Percentiles rank a stretch among this genome's conserved stretches.
Evolutionary conservation across 2,113 vertebrate species (phyloP).

Genomic region (Empidonax alnorum): DNA sequence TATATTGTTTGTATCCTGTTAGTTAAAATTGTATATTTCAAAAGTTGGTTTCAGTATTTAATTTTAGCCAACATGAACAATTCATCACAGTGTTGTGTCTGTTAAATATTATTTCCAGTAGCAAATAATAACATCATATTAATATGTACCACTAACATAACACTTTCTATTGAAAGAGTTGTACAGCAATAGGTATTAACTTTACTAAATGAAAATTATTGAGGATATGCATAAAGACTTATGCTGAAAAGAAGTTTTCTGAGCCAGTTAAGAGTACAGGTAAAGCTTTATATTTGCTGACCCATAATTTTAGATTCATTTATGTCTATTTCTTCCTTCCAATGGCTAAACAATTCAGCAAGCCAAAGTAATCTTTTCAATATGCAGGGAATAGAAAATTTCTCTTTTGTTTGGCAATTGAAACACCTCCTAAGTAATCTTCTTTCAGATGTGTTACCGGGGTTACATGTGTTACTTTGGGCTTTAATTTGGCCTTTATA

Average conservation of each 20-base stretch:
- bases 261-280: background rate
- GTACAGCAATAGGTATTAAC: background rate
- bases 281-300: slow-evolving; percentile 1
- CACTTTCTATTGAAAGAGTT: background rate
- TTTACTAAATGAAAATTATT: background rate
- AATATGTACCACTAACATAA: background rate
- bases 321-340: background rate
- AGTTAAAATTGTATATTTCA: background rate
- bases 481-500: background rate
- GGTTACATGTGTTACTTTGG: background rate
- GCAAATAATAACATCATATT: background rate
- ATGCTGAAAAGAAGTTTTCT: background rate
- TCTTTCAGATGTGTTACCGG: background rate
- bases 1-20: background rate
- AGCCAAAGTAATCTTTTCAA: background rate
- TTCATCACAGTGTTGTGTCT: background rate
- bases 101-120: background rate
- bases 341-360: background rate
- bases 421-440: background rate
- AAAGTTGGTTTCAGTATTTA: slow-evolving; percentile 5
- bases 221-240: background rate
- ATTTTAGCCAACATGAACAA: background rate
- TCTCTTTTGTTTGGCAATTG: background rate
- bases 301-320: background rate
- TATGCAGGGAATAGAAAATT: background rate